phyloP scores from a whole-genome alignment of 2,797 vertebrate genomes.

The Chiloscyllium punctatum region DNA sequence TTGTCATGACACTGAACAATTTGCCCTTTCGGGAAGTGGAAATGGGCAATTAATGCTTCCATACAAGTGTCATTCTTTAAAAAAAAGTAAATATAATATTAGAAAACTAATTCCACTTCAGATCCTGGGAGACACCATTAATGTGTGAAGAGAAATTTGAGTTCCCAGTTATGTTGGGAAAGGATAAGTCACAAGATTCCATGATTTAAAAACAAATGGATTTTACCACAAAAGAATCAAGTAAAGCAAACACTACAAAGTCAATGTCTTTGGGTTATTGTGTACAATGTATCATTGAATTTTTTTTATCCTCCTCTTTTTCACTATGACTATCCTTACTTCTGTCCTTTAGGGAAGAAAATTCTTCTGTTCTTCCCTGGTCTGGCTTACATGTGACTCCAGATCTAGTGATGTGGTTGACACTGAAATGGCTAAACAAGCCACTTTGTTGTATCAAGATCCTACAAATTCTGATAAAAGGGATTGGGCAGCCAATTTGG shows the following conservation, averaged over 20 bases:
- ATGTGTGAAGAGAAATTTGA: background rate
- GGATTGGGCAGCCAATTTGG: no score
- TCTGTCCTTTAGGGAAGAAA: no score
- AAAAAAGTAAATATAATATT: background rate
- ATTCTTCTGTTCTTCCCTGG: no score
- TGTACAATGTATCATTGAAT: no score
- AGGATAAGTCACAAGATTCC: background rate
- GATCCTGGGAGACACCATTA: background rate
- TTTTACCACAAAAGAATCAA: background rate
- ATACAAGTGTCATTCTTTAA: background rate
- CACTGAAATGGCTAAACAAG: no score
- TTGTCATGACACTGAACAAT: background rate
- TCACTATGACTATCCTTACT: background rate
- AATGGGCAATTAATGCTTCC: background rate
- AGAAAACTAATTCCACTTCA: background rate
- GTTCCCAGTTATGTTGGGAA: background rate
- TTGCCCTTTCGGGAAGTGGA: background rate
- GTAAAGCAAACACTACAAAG: background rate
- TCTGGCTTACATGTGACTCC: no score
- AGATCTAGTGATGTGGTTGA: no score
- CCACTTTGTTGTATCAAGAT: no score
- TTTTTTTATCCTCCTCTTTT: background rate
- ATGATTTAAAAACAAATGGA: background rate
- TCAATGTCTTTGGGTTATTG: background rate
- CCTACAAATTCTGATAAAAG: no score